Evolutionary conservation across 2,113 vertebrate species (phyloP).

Genomic region (Passer domesticus): DNA sequence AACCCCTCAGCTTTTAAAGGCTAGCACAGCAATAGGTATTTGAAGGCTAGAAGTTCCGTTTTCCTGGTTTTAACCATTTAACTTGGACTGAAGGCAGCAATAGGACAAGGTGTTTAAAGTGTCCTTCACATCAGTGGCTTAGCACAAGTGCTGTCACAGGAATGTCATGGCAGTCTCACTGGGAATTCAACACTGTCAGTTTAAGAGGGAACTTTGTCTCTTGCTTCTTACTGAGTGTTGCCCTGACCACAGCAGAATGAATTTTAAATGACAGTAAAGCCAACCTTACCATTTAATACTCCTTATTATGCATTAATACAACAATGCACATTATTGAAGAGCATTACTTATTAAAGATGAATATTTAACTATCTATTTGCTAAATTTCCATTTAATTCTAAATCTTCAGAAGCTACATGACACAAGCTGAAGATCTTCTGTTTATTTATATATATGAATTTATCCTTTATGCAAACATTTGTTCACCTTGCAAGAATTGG

Average conservation of each 20-base stretch:
- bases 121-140: background rate
- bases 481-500: background rate
- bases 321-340: background rate
- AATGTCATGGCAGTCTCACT: background rate
- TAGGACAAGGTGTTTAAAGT: background rate
- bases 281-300: background rate
- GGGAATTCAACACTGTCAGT: background rate
- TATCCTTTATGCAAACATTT: background rate
- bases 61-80: background rate
- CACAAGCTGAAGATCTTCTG: background rate
- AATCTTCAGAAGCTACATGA: background rate
- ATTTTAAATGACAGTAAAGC: background rate
- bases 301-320: background rate
- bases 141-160: no score
- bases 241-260: background rate
- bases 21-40: background rate
- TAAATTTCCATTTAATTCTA: background rate
- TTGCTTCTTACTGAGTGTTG: background rate
- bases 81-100: background rate
- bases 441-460: background rate
- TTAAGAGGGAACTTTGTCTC: background rate
- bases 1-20: background rate
- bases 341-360: background rate
- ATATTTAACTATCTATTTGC: slow-evolving; percentile 4
- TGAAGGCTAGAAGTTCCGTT: background rate